Percentiles rank a stretch among this genome's conserved stretches.
Evolutionary conservation across 2,113 vertebrate species (phyloP).

Genomic region (Alectura lathami): DNA sequence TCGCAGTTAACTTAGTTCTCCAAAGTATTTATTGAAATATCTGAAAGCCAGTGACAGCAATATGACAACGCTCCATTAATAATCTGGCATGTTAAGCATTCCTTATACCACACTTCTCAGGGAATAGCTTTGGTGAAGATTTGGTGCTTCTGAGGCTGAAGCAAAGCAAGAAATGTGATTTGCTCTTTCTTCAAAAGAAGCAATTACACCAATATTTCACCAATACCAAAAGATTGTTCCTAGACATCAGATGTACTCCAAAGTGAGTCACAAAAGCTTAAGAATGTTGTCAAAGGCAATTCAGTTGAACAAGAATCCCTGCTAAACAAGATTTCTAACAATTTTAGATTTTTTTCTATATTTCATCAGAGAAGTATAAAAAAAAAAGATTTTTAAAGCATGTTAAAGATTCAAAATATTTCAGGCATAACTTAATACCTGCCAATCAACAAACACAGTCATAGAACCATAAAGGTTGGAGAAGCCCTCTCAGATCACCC

Average conservation of each 20-base stretch:
- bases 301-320: not conserved
- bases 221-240: not conserved
- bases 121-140: not conserved
- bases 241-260: not conserved
- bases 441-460: not conserved
- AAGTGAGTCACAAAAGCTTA: accelerated
- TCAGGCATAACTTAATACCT: not conserved
- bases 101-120: not conserved
- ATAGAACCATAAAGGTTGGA: too few species aligned
- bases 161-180: not conserved
- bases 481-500: too few species aligned
- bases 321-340: not conserved
- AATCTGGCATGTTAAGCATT: not conserved
- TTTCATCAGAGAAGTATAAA: not conserved
- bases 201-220: not conserved
- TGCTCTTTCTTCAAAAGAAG: not conserved
- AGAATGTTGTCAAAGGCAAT: not conserved
- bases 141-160: not conserved
- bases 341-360: not conserved
- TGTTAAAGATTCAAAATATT: not conserved
- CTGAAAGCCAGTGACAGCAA: not conserved
- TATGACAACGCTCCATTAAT: not conserved
- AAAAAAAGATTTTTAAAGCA: not conserved
- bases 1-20: not conserved
- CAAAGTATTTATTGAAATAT: accelerated